A percentile compares a stretch with the other conserved stretches of the same genome.
These are phyloP conservation scores for Malacoctenus gilli DNA, from an alignment of 2,797 vertebrate species.

Conservation along the genomic window DNA sequence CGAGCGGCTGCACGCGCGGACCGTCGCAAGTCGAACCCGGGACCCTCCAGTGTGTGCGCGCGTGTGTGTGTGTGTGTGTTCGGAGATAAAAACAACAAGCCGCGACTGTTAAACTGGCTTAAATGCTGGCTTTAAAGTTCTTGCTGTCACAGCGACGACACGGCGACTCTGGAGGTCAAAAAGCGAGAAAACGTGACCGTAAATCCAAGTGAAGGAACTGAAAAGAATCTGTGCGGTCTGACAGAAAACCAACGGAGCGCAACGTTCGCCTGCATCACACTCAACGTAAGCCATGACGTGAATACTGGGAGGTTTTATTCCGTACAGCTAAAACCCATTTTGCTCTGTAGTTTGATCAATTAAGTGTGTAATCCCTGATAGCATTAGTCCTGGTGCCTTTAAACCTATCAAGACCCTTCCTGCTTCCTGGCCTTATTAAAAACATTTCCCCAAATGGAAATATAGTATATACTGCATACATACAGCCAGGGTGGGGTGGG, in stretches of 20 bases:
- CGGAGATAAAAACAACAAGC: constrained; percentile 26
- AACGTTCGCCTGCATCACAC: constrained; percentile 24
- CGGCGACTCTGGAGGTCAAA: constrained; percentile 29
- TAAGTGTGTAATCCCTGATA: constrained; percentile 71
- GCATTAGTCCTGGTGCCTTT: constrained; percentile 71
- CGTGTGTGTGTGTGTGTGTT: neutral
- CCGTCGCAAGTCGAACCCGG: constrained; percentile 33
- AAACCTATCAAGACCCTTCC: constrained; percentile 68
- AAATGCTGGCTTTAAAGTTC: constrained; percentile 33
- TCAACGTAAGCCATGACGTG: constrained; percentile 43
- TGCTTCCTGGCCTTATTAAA: constrained; percentile 73
- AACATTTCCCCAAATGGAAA: constrained; percentile 80
- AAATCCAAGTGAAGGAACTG: constrained; percentile 32
- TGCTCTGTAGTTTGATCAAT: constrained; percentile 62
- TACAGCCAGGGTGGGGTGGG: constrained; percentile 77
- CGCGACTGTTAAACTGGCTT: constrained; percentile 21
- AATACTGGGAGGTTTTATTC: constrained; percentile 38
- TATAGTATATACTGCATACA: constrained; percentile 80
- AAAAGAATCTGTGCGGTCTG: constrained; percentile 34
- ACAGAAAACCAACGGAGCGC: constrained; percentile 47
- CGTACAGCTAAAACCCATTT: constrained; percentile 49
- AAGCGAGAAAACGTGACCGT: constrained; percentile 20
- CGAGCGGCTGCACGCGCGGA: constrained; percentile 33
- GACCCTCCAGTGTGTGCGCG: constrained; percentile 1
- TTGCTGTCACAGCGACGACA: constrained; percentile 13